Conservation (phyloP, 2,113 vertebrate genomes). For the Xyrauchen texanus region DNA sequence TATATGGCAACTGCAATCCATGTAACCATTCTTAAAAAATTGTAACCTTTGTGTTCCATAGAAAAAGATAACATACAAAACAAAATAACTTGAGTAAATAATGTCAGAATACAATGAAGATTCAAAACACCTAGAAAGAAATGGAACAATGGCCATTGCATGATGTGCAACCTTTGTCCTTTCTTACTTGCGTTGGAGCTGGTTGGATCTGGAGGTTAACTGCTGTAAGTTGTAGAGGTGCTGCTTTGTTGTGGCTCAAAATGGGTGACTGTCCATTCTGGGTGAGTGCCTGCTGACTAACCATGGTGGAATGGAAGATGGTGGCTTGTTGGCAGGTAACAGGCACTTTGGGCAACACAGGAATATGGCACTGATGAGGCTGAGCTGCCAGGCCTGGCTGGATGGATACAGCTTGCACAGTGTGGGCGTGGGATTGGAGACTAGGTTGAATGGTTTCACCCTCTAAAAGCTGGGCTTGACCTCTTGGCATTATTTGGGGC, state of each 20-base stretch:
- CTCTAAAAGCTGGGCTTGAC: constrained; percentile 57
- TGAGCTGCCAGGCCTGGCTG: constrained; percentile 62
- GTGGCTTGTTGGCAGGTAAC: constrained; percentile 57
- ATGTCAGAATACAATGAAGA: neutral
- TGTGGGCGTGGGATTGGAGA: constrained; percentile 22
- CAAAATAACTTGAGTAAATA: neutral
- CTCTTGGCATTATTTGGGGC: constrained; percentile 54
- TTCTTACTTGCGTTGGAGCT: constrained; percentile 40
- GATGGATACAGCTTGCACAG: constrained; percentile 55
- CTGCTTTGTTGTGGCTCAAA: constrained; percentile 66
- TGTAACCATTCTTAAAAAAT: no score
- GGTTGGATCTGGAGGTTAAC: constrained; percentile 44
- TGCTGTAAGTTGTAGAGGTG: constrained; percentile 50
- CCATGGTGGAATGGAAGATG: constrained; percentile 57
- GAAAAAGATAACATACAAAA: no score
- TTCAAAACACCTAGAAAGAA: no score
- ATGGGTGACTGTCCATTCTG: constrained; percentile 63
- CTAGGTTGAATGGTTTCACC: constrained; percentile 48
- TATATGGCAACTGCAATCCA: no score
- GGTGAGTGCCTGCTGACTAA: constrained; percentile 50
- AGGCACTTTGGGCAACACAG: constrained; percentile 53
- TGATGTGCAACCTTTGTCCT: neutral
- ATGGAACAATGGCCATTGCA: neutral
- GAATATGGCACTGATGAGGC: constrained; percentile 46
- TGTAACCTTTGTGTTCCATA: no score